Percentiles rank a stretch among this genome's conserved stretches.
These are phyloP conservation scores for Gobio occitaniae DNA, from an alignment of 2,797 vertebrate species.

Conservation along the genomic window DNA sequence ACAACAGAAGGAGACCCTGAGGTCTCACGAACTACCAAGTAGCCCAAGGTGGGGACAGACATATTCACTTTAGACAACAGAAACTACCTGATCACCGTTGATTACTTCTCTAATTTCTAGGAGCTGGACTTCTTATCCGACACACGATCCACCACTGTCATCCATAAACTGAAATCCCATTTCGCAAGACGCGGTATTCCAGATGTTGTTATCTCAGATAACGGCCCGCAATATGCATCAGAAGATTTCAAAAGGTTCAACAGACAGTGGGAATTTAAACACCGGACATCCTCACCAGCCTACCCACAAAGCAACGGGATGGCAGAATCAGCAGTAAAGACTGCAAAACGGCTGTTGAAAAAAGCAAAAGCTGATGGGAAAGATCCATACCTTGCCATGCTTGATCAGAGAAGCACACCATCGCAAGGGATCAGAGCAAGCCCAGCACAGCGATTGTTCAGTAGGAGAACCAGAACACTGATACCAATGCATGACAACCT, in stretches of 20 bases:
- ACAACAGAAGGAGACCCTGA: conserved; percentile 50
- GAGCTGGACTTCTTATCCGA: too few species aligned
- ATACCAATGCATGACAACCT: conserved; percentile 7
- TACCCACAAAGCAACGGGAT: neutral
- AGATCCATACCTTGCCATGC: conserved; percentile 41
- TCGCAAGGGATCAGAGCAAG: conserved; percentile 36
- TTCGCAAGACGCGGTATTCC: neutral
- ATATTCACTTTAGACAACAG: neutral
- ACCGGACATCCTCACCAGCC: neutral
- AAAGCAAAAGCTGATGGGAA: conserved; percentile 27
- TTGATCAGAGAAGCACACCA: conserved; percentile 50
- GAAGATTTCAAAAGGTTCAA: neutral
- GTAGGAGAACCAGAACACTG: conserved; percentile 34
- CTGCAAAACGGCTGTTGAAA: neutral
- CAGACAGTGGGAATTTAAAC: too few species aligned
- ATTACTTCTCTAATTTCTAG: neutral
- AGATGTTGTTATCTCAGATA: neutral
- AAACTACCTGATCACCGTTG: neutral
- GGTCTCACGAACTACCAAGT: conserved; percentile 23
- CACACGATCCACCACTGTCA: too few species aligned
- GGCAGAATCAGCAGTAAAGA: conserved; percentile 14
- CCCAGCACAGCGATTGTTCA: conserved; percentile 40
- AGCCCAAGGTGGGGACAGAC: conserved; percentile 20
- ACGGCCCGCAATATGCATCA: neutral
- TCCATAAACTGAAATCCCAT: neutral